Evolutionary conservation across 2,797 vertebrate genomes (phyloP).

Genomic region (Mus spretus): DNA sequence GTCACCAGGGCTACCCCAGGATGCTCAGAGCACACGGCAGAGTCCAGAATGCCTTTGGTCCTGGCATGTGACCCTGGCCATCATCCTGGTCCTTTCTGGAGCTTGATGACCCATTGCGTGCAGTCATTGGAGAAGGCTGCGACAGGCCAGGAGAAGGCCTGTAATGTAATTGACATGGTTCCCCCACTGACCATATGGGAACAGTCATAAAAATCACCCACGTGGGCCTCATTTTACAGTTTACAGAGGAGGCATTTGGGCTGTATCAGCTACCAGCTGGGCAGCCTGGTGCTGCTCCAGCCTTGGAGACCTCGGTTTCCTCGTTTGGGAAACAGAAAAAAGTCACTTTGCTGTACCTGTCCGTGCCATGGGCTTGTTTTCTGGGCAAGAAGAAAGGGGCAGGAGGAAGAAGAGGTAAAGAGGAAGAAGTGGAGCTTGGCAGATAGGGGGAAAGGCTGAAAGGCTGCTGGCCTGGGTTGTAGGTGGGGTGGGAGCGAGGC

Average conservation of each 20-base stretch:
- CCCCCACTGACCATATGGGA: background rate
- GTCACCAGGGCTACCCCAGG: conserved; percentile 23
- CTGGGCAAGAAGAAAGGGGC: background rate
- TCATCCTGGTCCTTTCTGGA: conserved; percentile 30
- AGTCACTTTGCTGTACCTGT: background rate
- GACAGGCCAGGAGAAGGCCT: background rate
- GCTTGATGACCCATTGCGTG: conserved; percentile 26
- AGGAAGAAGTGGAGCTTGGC: background rate
- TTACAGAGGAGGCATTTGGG: conserved; percentile 36
- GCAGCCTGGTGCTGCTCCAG: background rate
- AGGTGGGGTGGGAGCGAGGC: conserved; percentile 66
- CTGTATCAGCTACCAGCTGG: background rate
- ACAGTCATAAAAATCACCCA: conserved; percentile 49
- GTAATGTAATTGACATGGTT: conserved; percentile 37
- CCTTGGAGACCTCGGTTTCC: conserved; percentile 54
- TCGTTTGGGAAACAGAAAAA: conserved; percentile 35
- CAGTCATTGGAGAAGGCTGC: conserved; percentile 23
- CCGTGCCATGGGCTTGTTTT: background rate
- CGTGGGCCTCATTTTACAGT: conserved; percentile 26
- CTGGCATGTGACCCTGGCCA: conserved; percentile 34
- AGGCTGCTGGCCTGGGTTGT: conserved; percentile 73
- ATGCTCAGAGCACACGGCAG: background rate
- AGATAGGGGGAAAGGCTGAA: background rate
- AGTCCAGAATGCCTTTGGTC: conserved; percentile 32
- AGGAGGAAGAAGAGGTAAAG: background rate